Conservation (phyloP, 2,888 invertebrate genomes). For the Melipona bicolor region DNA sequence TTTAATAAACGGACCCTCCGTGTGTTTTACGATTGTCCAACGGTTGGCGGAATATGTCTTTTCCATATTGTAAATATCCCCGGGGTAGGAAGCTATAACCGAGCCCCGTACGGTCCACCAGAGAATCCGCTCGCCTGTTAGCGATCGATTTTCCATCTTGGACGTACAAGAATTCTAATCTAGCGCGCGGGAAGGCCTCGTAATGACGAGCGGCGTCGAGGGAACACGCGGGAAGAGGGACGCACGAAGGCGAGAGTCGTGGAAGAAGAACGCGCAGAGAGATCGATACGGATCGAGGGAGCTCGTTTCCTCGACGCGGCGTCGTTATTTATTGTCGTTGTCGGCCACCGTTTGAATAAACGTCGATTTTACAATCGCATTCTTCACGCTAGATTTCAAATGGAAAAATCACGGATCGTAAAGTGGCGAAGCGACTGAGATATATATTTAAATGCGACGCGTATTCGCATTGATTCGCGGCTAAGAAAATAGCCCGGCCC, state of each 20-base stretch:
- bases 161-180: constrained; percentile 62
- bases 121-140: background rate
- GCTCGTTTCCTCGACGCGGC: constrained; percentile 7
- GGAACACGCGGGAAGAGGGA: constrained; percentile 41
- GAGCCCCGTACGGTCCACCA: background rate
- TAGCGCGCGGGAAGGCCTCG: constrained; percentile 25
- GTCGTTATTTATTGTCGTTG: constrained; percentile 10
- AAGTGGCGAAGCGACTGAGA: background rate
- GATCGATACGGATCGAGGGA: constrained; percentile 61
- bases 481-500: constrained; percentile 4
- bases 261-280: constrained; percentile 30
- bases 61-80: constrained; percentile 11
- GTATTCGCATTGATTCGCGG: constrained; percentile 6
- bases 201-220: constrained; percentile 47
- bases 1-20: background rate
- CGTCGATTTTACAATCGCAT: too few species aligned
- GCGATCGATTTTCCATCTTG: constrained; percentile 56
- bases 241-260: constrained; percentile 18
- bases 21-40: background rate
- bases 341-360: background rate
- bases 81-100: background rate
- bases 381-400: background rate
- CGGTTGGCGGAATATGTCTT: background rate
- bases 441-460: background rate
- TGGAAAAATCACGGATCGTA: background rate